phyloP scores from a whole-genome alignment of 2,888 invertebrate species.

The Polydrusus tereticollis region DNA sequence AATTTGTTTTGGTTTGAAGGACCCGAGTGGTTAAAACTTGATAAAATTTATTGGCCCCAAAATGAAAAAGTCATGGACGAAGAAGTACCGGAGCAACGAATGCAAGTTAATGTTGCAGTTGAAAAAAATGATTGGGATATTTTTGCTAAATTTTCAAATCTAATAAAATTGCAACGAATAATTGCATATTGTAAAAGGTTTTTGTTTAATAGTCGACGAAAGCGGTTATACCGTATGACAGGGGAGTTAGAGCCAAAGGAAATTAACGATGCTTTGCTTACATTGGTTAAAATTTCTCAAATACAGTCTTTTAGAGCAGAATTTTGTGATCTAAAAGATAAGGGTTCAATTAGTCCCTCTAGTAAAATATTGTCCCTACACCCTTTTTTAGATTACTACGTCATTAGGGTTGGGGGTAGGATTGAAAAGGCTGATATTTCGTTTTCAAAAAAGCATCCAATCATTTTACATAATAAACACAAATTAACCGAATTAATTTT shows the following conservation, averaged over 20 bases:
- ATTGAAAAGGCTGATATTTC: conserved; percentile 4
- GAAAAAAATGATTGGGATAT: conserved; percentile 10
- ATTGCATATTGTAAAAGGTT: conserved; percentile 12
- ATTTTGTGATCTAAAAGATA: conserved; percentile 9
- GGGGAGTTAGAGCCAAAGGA: no score
- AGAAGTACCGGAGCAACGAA: neutral
- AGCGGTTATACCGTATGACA: no score
- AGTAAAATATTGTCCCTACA: conserved; percentile 14
- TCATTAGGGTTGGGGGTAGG: conserved; percentile 27
- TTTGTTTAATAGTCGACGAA: conserved; percentile 16
- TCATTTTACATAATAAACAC: no score
- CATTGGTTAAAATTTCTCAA: no score
- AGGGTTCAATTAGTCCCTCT: neutral
- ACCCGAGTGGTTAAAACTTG: neutral
- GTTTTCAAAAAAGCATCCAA: conserved; percentile 24
- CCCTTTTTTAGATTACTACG: conserved; percentile 23
- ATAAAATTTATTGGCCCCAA: neutral
- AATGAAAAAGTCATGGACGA: neutral
- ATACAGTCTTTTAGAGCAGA: neutral
- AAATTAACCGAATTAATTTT: conserved; percentile 27
- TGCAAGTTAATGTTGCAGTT: neutral
- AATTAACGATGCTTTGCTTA: no score
- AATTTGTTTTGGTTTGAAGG: conserved; percentile 24
- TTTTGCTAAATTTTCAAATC: conserved; percentile 22
- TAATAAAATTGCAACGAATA: conserved; percentile 23